Evolutionary conservation across 2,888 invertebrate genomes (phyloP).

Genomic region (Hedya salicella): DNA sequence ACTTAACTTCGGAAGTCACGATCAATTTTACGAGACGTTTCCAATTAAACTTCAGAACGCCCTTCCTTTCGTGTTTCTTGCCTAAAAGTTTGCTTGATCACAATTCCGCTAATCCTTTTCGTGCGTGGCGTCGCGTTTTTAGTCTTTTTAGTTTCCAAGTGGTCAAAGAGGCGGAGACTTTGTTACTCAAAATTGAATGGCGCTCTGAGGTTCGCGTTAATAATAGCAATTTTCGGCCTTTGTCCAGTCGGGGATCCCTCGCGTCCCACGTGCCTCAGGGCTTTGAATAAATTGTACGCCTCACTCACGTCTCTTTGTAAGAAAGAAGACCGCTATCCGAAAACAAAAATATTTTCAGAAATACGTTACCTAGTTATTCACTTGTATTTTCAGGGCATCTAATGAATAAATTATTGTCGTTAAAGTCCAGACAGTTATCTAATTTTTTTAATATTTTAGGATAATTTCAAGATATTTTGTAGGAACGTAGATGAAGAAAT

Average conservation of each 20-base stretch:
- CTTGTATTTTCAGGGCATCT: conserved; percentile 1
- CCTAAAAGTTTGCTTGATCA: conserved; percentile 36
- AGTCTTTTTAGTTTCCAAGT: conserved; percentile 31
- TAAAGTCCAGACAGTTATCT: background rate
- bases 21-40: conserved; percentile 77
- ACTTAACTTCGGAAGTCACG: conserved; percentile 68
- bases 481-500: conserved; percentile 15
- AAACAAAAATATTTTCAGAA: conserved; percentile 43
- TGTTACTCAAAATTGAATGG: conserved; percentile 45
- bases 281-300: conserved; percentile 61
- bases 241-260: conserved; percentile 57
- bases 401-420: conserved; percentile 31
- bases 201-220: conserved; percentile 55
- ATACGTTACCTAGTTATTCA: conserved; percentile 3
- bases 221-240: conserved; percentile 62
- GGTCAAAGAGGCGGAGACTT: conserved; percentile 20
- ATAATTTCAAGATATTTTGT: conserved; percentile 4
- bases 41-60: conserved; percentile 77
- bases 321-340: background rate
- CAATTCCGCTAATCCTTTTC: conserved; percentile 43
- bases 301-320: conserved; percentile 28
- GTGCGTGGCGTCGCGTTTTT: conserved; percentile 28
- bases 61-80: conserved; percentile 50
- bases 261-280: conserved; percentile 51
- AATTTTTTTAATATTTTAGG: conserved; percentile 6